Evolutionary conservation across 2,888 invertebrate species (phyloP), one percentile per base, ranked within the genome.

Genomic region (Bombylius major): DNA sequence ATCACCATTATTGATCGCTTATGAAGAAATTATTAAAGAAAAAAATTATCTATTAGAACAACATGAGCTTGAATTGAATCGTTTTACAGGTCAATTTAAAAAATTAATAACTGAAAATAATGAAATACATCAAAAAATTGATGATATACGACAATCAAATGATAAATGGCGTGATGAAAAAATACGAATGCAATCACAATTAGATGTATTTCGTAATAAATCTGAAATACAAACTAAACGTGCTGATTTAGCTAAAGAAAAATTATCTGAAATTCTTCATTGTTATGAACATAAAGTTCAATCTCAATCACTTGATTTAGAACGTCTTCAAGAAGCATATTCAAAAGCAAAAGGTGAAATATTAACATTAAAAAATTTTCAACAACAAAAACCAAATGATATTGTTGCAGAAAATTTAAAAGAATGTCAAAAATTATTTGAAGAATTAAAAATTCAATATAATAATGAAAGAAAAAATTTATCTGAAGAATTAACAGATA

Each of bases 11-110:
- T 76, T 89, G 60, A 83, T 86, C 66, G 86, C 89, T 0, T 90
- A 89, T 65, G 85, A 88, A 69, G 88, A 89, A 66, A 85, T 84
- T 59, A 70, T 89, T 0, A 78, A 77, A 62, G 89, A 90, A 64
- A 89, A 89, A 67, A 84, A 86, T 56, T 79, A 80, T 47, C 77
- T 89, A 0, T 82, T 90, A 51, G 67, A 76, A 23, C 82, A 82
- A 62, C 89, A 87, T 61, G 84, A 84, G 63, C 77, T 77, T 46
- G 86, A 87, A 67, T 79, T 89, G 59, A 82, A 84, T 59, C 75
- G 76, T 23, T 85, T 88, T 54, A 83, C 85, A 44, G 81, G 81
- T n/a, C 83, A 82, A 66, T 77, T 86, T 2, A 87, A 86, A 69
- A 79, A 81, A 61, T 77, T 88, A 1, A 72, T 87, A 1, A 72